phyloP scores from a whole-genome alignment of 1,140 invertebrate genomes.

The Steinernema feltiae region DNA sequence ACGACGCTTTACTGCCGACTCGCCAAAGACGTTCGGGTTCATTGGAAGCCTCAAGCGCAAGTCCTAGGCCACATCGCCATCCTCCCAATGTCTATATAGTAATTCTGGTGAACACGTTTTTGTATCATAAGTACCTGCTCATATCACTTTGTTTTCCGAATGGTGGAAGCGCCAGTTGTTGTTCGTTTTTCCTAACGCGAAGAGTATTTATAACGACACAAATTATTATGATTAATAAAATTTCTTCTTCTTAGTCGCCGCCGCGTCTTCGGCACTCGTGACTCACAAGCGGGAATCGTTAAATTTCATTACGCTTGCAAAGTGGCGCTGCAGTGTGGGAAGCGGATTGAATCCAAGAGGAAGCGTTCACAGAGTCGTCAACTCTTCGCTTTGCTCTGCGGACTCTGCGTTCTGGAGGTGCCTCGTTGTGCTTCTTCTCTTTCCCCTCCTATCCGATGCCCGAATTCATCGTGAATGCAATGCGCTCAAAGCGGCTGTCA shows the following conservation, averaged over 20 bases:
- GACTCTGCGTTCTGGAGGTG: too few relatives aligned
- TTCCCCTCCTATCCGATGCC: not conserved
- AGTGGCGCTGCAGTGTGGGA: too few relatives aligned
- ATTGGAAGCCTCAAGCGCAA: constrained; percentile 10
- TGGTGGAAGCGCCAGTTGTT: constrained; percentile 8
- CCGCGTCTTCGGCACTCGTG: too few relatives aligned
- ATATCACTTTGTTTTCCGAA: not conserved
- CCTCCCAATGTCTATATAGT: too few relatives aligned
- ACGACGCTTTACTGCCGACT: not conserved
- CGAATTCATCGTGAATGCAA: too few relatives aligned
- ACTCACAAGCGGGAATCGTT: too few relatives aligned
- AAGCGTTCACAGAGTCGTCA: too few relatives aligned
- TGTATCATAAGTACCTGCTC: constrained; percentile 1
- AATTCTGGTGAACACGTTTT: not conserved
- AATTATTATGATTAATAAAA: not conserved
- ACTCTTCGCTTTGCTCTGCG: too few relatives aligned
- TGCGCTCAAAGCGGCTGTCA: too few relatives aligned
- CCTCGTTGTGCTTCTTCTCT: not conserved
- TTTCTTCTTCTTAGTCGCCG: too few relatives aligned
- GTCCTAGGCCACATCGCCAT: not conserved
- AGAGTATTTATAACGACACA: constrained; percentile 11
- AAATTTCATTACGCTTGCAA: too few relatives aligned
- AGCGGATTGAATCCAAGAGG: too few relatives aligned
- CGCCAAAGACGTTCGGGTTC: not conserved
- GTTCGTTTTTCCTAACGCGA: not conserved